Base-by-base conservation (phyloP, 2,888 invertebrate genomes). In the Caenorhabditis japonica region DNA sequence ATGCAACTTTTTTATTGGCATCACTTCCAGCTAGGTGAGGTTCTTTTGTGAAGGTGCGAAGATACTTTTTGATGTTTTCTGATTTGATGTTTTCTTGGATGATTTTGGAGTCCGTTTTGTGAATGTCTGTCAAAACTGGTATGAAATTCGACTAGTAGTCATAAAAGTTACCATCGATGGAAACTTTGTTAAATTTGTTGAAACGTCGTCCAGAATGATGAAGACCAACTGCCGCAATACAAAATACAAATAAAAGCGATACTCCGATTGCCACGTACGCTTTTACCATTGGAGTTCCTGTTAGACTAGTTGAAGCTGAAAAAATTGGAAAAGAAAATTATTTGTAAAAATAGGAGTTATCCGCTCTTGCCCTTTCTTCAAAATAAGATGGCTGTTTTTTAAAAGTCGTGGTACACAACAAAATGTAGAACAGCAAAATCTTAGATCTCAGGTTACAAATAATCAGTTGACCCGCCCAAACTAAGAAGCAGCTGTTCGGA, bases 21-120 rank as follows among this genome's bases (percentile, higher is more conserved):
- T 79, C 78, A 0, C 79, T 83, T 15, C 86, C 86, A 4, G 86
- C 85, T 19, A 83, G 47, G 69, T 85, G 85, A 7, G 85, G 84
- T 15, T 84, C 81, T 47, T 73, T 62, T 13, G 83, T 84, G 47
- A 84, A 74, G 2, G 52, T 56, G 19, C 76, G 55, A 0, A 83
- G 61, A 44, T 82, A 80, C 27, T 68, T 71, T 51, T 75, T 80
- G 44, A 82, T 82, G 23, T 75, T 75, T 44, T 81, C 79, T 5
- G 73, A 58, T 30, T 80, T 51, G 30, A 83, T 76, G 23, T 78
- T 73, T 1, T 75, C 52, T 39, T 70, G 52, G 2, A 82, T 56
- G 0, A 47, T 19, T n/a, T 55, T 59, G 0, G 76, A 39, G 25
- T 64, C 56, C 7, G 58, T 17, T 27, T 55, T 19, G 25, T 81